Evolutionary conservation across 2,888 invertebrate genomes (phyloP).

Genomic region (Nymphalis urticae): DNA sequence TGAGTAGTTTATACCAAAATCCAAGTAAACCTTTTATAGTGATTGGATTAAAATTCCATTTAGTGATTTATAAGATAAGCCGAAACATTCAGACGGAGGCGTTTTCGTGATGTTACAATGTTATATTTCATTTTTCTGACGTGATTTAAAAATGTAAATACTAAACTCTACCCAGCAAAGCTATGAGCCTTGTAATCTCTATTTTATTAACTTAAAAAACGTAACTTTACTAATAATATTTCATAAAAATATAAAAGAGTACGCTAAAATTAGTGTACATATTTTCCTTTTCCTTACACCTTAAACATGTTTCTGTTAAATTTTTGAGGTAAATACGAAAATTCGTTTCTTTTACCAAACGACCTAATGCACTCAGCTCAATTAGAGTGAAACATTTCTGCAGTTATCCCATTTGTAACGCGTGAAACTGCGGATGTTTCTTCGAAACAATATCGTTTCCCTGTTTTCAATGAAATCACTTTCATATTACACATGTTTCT

Average conservation of each 20-base stretch:
- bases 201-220: no score
- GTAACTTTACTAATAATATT: no score
- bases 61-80: neutral
- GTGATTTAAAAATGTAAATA: no score
- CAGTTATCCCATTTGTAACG: neutral
- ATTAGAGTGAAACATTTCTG: conserved; percentile 11
- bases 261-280: no score
- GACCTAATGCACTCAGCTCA: conserved; percentile 22
- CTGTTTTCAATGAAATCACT: neutral
- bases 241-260: neutral
- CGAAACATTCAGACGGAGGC: neutral
- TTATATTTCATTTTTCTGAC: no score
- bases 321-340: neutral
- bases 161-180: no score
- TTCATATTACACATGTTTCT: neutral
- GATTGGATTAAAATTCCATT: neutral
- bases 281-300: neutral
- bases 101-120: no score
- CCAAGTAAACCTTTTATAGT: no score
- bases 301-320: neutral
- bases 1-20: no score
- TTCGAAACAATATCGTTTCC: neutral
- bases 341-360: conserved; percentile 10
- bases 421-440: neutral
- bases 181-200: no score